Conservation (phyloP, 2,888 invertebrate species). For the Drosophila anomelani region DNA sequence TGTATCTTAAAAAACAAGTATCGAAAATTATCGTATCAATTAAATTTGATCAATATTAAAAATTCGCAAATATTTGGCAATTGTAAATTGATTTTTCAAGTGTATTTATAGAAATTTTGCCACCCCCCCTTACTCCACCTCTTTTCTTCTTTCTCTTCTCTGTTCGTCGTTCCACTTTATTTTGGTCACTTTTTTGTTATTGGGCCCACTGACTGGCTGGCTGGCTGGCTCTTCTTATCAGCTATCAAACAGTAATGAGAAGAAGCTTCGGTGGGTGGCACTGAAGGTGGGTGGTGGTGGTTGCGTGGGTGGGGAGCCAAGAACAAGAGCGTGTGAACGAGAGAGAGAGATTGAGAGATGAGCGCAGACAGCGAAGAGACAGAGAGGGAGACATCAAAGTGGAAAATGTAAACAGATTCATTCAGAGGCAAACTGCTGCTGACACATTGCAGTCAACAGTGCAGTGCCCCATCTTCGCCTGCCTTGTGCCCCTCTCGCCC, state of each 20-base stretch:
- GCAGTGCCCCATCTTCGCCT: constrained; percentile 3
- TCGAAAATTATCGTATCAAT: not conserved
- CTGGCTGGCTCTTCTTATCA: constrained; percentile 61
- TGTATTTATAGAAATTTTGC: not conserved
- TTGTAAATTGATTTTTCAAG: not conserved
- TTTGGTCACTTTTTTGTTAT: constrained; percentile 29
- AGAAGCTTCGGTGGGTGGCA: constrained; percentile 24
- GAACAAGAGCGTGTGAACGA: constrained; percentile 19
- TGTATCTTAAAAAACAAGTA: too few species aligned
- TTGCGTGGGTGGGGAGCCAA: not conserved
- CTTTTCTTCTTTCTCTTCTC: not conserved
- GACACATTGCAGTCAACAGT: constrained; percentile 63
- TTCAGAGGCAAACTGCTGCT: constrained; percentile 71
- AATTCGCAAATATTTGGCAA: not conserved
- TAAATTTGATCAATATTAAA: not conserved
- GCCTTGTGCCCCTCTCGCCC: not conserved
- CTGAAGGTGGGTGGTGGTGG: constrained; percentile 4
- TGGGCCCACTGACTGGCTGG: not conserved
- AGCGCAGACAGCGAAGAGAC: constrained; percentile 8
- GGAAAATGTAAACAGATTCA: constrained; percentile 75
- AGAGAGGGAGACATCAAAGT: constrained; percentile 53
- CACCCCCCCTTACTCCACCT: not conserved
- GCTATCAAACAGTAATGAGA: constrained; percentile 60
- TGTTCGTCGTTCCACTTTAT: constrained; percentile 18
- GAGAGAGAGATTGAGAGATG: constrained; percentile 6